These are phyloP conservation scores for Parnassius orleans DNA, from an alignment of 2,888 invertebrate species.

Conservation along the genomic window DNA sequence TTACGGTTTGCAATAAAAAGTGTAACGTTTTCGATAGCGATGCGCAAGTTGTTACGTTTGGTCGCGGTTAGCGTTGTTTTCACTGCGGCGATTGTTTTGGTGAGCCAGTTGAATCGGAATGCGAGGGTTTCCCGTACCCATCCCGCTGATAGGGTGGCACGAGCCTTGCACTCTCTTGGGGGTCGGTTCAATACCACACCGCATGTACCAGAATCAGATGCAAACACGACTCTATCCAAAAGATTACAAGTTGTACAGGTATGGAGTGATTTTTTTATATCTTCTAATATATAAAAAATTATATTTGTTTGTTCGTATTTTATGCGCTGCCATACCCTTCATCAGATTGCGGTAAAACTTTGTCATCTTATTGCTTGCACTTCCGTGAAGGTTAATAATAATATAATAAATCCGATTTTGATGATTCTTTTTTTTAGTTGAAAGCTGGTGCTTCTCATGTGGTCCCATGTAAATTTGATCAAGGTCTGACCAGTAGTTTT, in stretches of 20 bases:
- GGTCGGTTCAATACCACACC: background rate
- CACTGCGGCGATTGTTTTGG: slow-evolving; percentile 40
- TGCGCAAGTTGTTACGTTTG: slow-evolving; percentile 51
- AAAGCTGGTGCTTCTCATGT: no score
- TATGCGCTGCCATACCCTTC: no score
- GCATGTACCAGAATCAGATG: background rate
- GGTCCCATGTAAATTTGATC: no score
- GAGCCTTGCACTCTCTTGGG: slow-evolving; percentile 22
- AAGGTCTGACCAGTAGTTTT: no score
- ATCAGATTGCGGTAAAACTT: no score
- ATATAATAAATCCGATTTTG: no score
- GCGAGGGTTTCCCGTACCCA: slow-evolving; percentile 11
- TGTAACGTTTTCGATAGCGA: slow-evolving; percentile 28
- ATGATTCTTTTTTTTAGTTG: no score
- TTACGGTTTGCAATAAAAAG: slow-evolving; percentile 2
- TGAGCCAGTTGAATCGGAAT: slow-evolving; percentile 31
- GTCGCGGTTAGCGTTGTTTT: slow-evolving; percentile 40
- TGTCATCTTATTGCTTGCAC: no score
- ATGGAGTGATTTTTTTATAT: slow-evolving; percentile 2
- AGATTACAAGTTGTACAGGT: slow-evolving; percentile 34
- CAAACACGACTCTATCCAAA: slow-evolving; percentile 15
- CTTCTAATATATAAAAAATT: no score
- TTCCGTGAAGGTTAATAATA: no score
- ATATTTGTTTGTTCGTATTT: no score
- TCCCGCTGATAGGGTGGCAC: slow-evolving; percentile 26